Evolutionary conservation across 2,797 vertebrate species (phyloP).

Genomic region (Enteromius viviparus): DNA sequence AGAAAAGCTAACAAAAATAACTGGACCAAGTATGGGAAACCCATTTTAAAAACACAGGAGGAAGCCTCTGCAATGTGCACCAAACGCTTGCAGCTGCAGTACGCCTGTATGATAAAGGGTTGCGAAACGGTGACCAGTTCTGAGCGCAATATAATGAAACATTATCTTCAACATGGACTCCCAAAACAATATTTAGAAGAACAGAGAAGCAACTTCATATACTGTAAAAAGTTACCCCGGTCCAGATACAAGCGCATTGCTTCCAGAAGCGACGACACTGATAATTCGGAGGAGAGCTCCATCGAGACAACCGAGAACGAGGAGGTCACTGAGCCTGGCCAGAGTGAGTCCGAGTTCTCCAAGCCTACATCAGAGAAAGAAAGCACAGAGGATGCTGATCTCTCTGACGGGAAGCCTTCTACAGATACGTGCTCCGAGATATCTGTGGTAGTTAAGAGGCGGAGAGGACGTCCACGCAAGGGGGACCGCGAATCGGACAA

Average conservation of each 20-base stretch:
- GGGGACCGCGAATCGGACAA: constrained; percentile 40
- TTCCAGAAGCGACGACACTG: constrained; percentile 72
- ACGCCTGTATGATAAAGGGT: constrained; percentile 96
- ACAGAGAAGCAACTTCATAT: constrained; percentile 90
- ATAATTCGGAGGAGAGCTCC: constrained; percentile 73
- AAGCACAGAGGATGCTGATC: constrained; percentile 55
- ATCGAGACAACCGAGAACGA: constrained; percentile 74
- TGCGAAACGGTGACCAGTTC: constrained; percentile 91
- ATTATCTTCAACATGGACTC: constrained; percentile 94
- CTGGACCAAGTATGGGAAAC: constrained; percentile 86
- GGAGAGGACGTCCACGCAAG: constrained; percentile 78
- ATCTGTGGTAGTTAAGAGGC: constrained; percentile 73
- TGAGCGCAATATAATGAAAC: constrained; percentile 90
- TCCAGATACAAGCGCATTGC: constrained; percentile 76
- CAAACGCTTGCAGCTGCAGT: constrained; percentile 86
- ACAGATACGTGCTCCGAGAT: constrained; percentile 67
- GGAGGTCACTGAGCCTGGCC: constrained; percentile 43
- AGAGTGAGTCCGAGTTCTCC: constrained; percentile 65
- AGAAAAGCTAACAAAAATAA: constrained; percentile 66
- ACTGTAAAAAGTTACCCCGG: constrained; percentile 83
- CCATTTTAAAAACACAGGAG: constrained; percentile 87
- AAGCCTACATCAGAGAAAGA: constrained; percentile 72
- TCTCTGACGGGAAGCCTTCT: constrained; percentile 71
- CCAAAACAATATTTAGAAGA: constrained; percentile 91
- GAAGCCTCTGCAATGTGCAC: constrained; percentile 91